Evolutionary conservation across 2,113 vertebrate species (phyloP), one percentile per base, ranked within the genome.

Genomic region (Antennarius striatus): DNA sequence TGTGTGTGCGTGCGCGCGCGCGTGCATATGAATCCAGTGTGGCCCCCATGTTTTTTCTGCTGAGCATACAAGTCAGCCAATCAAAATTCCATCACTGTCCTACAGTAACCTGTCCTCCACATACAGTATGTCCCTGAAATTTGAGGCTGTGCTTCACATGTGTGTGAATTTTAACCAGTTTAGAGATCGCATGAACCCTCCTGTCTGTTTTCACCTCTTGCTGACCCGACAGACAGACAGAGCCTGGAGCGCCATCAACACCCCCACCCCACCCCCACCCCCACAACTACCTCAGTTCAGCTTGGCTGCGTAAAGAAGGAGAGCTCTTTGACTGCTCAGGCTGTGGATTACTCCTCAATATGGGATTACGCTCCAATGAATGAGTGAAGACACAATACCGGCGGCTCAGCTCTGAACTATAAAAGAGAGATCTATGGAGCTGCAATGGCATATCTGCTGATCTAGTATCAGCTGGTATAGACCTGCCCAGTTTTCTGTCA

Each of bases 341-440:
- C 84, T 71, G 75, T 87, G 82, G 88, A 88, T 91, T 80, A 89
- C 89, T 88, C 87, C 86, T 90, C 88, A 87, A 87, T 91, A 85
- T 90, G 89, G 88, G 86, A 91, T 92, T 91, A 91, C 50, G 81
- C 81, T 75, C 66, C 77, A 56, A 53, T 90, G 90, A 90, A 91
- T 89, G 85, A 81, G 78, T 56, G 69, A 61, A 77, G 84, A 85
- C 87, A 90, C 89, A 91, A 88, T 91, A 72, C 56, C 30, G 3
- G 82, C 77, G 58, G 74, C 81, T 86, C 78, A 79, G 75, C 79
- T 80, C 73, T 60, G 46, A 82, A 74, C 77, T 74, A 55, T 63
- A 86, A 79, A 85, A 78, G 60, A 76, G 75, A 76, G 86, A 79
- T 75, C 56, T 69, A 65, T 75, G 30, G 67, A 81, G 80, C 74